Evolutionary conservation across 2,888 invertebrate species (phyloP), one percentile per base, ranked within the genome.

Genomic region (Idaea straminata): DNA sequence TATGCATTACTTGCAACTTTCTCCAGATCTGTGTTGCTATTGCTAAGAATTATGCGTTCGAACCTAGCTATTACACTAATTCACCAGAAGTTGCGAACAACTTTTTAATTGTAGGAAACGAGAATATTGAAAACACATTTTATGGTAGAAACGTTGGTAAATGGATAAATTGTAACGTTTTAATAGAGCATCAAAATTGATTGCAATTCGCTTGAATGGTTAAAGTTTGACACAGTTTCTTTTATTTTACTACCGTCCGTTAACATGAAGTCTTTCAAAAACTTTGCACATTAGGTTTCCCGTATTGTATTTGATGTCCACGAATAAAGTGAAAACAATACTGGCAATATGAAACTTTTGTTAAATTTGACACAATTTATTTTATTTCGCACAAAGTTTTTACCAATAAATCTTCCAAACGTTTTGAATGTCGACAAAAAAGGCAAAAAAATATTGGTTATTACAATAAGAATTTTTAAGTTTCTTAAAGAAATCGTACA

Each of bases 1-100:
- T 72, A 74, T 72, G 67, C 63, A 67, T 71, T 75, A 74, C 70
- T 68, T 69, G 74, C 69, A 72, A 76, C 82, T 79, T 81, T 81
- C 82, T 75, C 75, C 72, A 35, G 35, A 7, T 63, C 38, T 15
- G 71, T 70, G 34, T 25, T 16, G 47, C 47, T 47, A 68, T 67
- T 67, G 59, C 61, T 66, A 65, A 65, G 68, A 70, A 68, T 71
- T 65, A 64, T 61, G 59, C 47, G 47, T 64, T 69, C 35, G 59
- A 73, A 67, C 64, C 62, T 63, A 67, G 65, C 62, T 34, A 64
- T 64, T 62, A 66, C 64, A 65, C 59, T 35, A 66, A 57, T 60
- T 57, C 36, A 67, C 57, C 38, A 68, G 36, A 64, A 62, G 36
- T 64, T 64, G 25, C 61, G 47, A 47, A 47, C 13, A 13, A 47